phyloP scores from a whole-genome alignment of 2,113 vertebrate species.

The Sardina pilchardus region DNA sequence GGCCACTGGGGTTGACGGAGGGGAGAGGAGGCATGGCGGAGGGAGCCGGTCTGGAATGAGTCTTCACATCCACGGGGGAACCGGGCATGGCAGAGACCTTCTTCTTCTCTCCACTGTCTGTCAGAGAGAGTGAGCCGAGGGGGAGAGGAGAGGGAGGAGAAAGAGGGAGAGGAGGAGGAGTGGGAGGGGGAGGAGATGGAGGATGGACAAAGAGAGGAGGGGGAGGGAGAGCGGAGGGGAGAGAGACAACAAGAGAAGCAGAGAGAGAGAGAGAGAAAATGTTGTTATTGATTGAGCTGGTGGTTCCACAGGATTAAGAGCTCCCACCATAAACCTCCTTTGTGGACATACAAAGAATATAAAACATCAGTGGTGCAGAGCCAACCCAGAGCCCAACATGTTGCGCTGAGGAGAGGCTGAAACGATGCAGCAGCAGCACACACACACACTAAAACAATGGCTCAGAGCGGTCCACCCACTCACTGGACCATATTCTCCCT shows the following conservation, averaged over 20 bases:
- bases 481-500: not conserved
- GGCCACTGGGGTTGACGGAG: slow-evolving; percentile 87
- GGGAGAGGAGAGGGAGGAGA: not conserved
- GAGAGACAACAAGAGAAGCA: slow-evolving; percentile 46
- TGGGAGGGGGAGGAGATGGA: slow-evolving; percentile 32
- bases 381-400: not conserved
- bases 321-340: not conserved
- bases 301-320: not conserved
- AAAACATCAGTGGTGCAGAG: not conserved
- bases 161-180: slow-evolving; percentile 48
- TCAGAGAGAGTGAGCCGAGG: slow-evolving; percentile 39
- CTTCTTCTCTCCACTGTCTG: slow-evolving; percentile 94
- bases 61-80: slow-evolving; percentile 97
- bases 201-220: slow-evolving; percentile 65
- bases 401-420: not conserved
- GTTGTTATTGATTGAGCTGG: slow-evolving; percentile 12
- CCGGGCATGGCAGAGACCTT: slow-evolving; percentile 96
- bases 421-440: not conserved
- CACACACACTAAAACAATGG: not conserved
- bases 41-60: slow-evolving; percentile 91
- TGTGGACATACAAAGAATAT: not conserved
- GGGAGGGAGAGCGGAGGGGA: slow-evolving; percentile 17
- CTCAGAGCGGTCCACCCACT: not conserved
- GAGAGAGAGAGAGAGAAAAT: slow-evolving; percentile 33
- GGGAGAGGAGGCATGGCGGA: slow-evolving; percentile 93